Conservation (phyloP, 2,797 vertebrate species). For the Thripadectes ignobilis region DNA sequence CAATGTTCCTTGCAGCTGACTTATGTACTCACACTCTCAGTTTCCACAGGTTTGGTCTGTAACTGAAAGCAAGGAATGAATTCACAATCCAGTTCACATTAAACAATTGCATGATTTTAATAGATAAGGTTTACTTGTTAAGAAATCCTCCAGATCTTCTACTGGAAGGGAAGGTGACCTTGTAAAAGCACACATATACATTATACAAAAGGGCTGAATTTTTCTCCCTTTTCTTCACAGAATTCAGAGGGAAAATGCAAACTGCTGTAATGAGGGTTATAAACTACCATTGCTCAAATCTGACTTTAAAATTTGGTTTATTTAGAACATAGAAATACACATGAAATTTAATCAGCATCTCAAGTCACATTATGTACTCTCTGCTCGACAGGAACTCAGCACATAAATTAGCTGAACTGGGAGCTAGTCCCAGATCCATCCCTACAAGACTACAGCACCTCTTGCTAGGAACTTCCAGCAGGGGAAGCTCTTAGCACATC, state of each 20-base stretch:
- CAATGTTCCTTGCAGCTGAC: neutral
- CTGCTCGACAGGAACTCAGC: slow-evolving; percentile 54
- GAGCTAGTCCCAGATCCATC: slow-evolving; percentile 63
- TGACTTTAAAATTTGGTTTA: slow-evolving; percentile 78
- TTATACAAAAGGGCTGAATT: slow-evolving; percentile 37
- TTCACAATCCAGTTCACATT: neutral
- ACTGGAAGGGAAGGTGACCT: slow-evolving; percentile 46
- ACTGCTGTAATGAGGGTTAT: slow-evolving; percentile 67
- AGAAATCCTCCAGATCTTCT: neutral
- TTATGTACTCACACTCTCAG: neutral
- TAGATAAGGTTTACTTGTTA: neutral
- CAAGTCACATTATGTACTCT: slow-evolving; percentile 67
- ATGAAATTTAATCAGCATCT: slow-evolving; percentile 75
- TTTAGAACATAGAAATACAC: slow-evolving; percentile 69
- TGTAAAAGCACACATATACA: neutral
- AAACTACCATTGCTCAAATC: slow-evolving; percentile 71
- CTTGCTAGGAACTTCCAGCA: slow-evolving; percentile 79
- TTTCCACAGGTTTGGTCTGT: neutral
- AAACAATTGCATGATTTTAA: neutral
- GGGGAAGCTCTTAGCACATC: slow-evolving; percentile 81
- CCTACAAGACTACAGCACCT: slow-evolving; percentile 58
- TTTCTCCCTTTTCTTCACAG: slow-evolving; percentile 38
- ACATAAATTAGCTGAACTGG: slow-evolving; percentile 50
- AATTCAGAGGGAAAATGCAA: slow-evolving; percentile 76
- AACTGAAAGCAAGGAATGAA: neutral